Conservation (phyloP, 53 echinoderm and acorn worm species). For the Mesocentrotus franciscanus region DNA sequence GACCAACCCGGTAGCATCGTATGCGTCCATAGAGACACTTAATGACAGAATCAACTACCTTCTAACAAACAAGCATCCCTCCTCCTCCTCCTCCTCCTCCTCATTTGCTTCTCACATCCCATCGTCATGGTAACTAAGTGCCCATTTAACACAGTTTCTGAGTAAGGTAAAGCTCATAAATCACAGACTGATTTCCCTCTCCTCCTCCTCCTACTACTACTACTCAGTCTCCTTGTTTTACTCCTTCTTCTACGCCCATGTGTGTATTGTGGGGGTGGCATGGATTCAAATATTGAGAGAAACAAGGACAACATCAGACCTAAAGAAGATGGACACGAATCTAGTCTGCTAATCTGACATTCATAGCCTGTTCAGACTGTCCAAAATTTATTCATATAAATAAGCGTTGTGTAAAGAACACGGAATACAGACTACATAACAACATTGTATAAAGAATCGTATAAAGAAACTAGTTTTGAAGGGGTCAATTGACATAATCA, state of each 20-base stretch:
- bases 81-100: conserved; percentile 2
- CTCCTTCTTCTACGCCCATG: not conserved
- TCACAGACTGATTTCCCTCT: not conserved
- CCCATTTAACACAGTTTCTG: conserved; percentile 6
- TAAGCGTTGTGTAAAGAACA: too few relatives aligned
- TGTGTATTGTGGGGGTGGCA: not conserved
- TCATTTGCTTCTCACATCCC: conserved; percentile 16
- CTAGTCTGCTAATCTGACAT: too few relatives aligned
- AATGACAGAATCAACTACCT: not conserved
- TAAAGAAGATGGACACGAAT: too few relatives aligned
- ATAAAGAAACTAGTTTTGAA: too few relatives aligned
- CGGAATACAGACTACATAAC: too few relatives aligned
- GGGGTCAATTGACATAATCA: too few relatives aligned
- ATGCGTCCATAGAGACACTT: not conserved
- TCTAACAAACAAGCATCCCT: conserved; percentile 20
- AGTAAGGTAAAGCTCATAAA: conserved; percentile 15
- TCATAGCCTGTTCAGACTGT: too few relatives aligned
- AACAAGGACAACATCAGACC: not conserved
- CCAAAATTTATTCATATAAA: too few relatives aligned
- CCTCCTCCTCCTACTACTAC: not conserved
- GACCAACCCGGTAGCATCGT: not conserved
- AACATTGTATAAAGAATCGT: too few relatives aligned
- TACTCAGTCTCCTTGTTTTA: not conserved
- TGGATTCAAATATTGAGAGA: conserved; percentile 8
- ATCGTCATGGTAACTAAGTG: conserved; percentile 49